Conservation (phyloP, 2,113 vertebrate genomes). For the Chionodraco myersi region DNA sequence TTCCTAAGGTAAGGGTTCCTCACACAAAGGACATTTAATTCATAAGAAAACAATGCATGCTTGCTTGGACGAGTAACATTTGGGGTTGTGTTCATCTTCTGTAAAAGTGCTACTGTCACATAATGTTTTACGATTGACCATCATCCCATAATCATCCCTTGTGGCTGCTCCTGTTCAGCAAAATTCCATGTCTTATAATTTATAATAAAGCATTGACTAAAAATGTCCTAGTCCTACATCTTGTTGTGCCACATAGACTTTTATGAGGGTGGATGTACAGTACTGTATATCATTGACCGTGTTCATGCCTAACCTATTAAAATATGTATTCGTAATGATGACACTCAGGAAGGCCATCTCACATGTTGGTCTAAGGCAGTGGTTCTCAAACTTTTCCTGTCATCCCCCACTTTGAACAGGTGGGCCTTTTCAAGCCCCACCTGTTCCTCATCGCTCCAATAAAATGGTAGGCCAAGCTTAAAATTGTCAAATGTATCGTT, state of each 20-base stretch:
- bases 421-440: too few species aligned
- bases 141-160: background rate
- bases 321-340: background rate
- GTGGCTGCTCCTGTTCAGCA: background rate
- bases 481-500: too few species aligned
- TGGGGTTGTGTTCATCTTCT: background rate
- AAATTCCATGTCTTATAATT: too few species aligned
- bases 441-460: too few species aligned
- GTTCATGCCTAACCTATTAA: too few species aligned
- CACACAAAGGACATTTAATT: background rate
- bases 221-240: background rate
- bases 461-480: too few species aligned
- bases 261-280: background rate
- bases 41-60: background rate
- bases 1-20: background rate
- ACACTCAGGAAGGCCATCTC: background rate
- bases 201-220: too few species aligned
- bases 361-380: too few species aligned
- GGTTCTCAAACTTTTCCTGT: too few species aligned
- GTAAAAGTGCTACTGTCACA: background rate
- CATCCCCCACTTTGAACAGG: too few species aligned
- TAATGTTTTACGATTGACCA: background rate
- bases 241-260: too few species aligned
- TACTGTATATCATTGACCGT: background rate
- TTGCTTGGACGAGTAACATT: background rate